Conservation (phyloP, 1,140 invertebrate species). For the Nylanderia fulva region DNA sequence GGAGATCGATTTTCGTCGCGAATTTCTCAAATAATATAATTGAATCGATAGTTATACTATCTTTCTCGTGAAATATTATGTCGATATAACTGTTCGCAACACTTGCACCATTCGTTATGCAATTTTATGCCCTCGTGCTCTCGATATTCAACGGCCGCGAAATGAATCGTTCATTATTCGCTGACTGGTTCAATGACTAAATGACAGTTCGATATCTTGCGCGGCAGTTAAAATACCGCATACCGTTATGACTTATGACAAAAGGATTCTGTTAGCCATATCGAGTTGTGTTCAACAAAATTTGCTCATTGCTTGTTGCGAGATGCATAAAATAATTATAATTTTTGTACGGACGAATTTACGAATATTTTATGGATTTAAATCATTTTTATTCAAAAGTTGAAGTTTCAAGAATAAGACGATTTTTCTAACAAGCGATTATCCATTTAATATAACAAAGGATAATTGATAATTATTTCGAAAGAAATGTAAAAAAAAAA, state of each 20-base stretch:
- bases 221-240: conserved; percentile 64
- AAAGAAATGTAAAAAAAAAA: no score
- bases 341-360: no score
- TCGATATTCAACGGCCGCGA: conserved; percentile 6
- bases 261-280: conserved; percentile 17
- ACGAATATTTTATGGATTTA: no score
- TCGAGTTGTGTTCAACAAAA: not conserved
- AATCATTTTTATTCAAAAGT: no score
- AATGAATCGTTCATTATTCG: conserved; percentile 15
- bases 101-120: not conserved
- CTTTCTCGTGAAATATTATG: not conserved
- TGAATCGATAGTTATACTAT: no score
- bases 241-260: not conserved
- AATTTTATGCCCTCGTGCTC: not conserved
- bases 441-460: no score
- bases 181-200: conserved; percentile 40
- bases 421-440: no score
- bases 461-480: no score
- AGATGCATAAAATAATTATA: no score
- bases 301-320: not conserved
- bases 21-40: not conserved
- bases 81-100: not conserved
- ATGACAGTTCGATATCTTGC: conserved; percentile 43
- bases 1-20: not conserved
- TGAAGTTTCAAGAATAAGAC: no score